phyloP scores from a whole-genome alignment of 2,797 vertebrate species.

The Falco peregrinus region DNA sequence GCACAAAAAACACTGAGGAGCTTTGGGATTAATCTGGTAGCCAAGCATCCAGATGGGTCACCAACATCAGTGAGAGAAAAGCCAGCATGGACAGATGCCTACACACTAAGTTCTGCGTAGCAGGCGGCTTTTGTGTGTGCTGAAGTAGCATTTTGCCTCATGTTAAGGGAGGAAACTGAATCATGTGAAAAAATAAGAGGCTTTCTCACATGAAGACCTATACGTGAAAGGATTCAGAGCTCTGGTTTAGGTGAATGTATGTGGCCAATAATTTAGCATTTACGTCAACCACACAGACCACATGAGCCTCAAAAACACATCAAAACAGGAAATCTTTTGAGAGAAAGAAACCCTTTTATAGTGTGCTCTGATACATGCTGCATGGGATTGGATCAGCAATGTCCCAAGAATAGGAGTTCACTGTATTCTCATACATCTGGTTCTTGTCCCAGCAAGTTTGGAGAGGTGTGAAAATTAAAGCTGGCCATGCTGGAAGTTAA shows the following conservation, averaged over 20 bases:
- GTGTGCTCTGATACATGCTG: background rate
- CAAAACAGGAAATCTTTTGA: background rate
- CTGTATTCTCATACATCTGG: background rate
- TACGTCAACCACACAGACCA: background rate
- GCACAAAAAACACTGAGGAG: background rate
- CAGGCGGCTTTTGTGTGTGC: rapidly evolving
- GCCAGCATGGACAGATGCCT: rapidly evolving
- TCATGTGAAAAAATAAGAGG: rapidly evolving
- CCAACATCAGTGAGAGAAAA: rapidly evolving
- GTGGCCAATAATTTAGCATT: background rate
- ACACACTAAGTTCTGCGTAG: background rate
- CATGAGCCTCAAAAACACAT: background rate
- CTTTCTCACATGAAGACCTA: background rate
- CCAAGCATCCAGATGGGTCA: background rate
- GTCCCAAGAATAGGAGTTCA: background rate
- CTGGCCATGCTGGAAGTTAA: background rate
- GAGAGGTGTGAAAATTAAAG: conserved; percentile 44
- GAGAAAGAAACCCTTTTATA: background rate
- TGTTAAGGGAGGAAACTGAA: background rate
- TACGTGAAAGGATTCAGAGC: background rate
- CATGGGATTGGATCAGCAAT: background rate
- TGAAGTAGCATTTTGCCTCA: background rate
- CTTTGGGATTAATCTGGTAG: background rate
- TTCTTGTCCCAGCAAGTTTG: background rate
- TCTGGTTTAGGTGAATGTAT: background rate